phyloP scores from a whole-genome alignment of 2,113 vertebrate genomes.

The Corvus hawaiiensis region DNA sequence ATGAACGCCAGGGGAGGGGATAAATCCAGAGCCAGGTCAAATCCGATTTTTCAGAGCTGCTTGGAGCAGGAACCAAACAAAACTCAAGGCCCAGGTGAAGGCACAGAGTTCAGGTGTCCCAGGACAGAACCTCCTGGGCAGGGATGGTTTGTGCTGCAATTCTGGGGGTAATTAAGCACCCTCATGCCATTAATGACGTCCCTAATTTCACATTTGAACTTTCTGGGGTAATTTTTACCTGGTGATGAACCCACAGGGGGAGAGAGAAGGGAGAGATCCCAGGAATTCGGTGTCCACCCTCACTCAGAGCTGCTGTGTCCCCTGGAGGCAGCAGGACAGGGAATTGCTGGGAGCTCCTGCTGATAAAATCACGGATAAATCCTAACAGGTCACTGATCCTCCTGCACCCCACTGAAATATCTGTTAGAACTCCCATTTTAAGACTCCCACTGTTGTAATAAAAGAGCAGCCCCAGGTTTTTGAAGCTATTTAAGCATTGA shows the following conservation, averaged over 20 bases:
- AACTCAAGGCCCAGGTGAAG: not conserved
- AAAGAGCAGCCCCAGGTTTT: not conserved
- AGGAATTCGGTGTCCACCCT: not conserved
- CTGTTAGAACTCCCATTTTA: accelerated
- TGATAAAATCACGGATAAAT: not conserved
- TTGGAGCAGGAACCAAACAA: not conserved
- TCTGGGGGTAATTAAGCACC: not conserved
- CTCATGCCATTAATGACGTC: not conserved
- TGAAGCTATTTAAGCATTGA: not conserved
- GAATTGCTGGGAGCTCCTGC: not conserved
- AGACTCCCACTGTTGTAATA: too few relatives aligned
- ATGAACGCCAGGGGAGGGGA: accelerated
- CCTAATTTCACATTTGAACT: not conserved
- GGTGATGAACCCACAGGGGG: not conserved
- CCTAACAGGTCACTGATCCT: not conserved
- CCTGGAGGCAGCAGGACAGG: not conserved
- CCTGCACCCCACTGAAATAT: not conserved
- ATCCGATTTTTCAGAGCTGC: not conserved
- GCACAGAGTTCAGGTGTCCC: not conserved
- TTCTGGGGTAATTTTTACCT: not conserved
- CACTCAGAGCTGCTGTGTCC: not conserved
- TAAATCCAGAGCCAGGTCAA: not conserved
- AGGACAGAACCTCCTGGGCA: not conserved
- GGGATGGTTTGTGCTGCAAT: not conserved
- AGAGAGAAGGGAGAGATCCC: not conserved